Base-by-base conservation (phyloP, 2,888 invertebrate species). In the Eucera pruinosa region DNA sequence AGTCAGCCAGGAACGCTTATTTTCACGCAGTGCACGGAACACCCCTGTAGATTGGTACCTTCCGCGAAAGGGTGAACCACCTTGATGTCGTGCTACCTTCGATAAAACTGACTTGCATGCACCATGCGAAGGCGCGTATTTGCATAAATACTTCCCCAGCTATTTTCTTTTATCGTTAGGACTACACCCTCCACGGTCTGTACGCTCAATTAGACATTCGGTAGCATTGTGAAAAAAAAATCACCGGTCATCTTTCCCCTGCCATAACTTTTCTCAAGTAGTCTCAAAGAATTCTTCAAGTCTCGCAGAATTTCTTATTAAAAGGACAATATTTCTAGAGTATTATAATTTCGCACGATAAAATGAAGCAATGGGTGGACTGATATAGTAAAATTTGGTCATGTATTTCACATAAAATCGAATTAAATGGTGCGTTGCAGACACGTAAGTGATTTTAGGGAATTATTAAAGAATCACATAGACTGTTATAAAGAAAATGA, bases 11-110 rank as follows among this genome's bases (percentile, higher is more conserved):
- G 54, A 36, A 47, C 45, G 54, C 58, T 79, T 64, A 75, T 64
- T 80, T 78, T 54, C 57, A 61, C 61, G 45, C 39, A 55, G 25
- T 25, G 52, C 70, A 67, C 75, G 71, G 66, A 70, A 65, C 83
- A 81, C 81, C 82, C 79, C 80, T 79, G 68, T 69, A 67, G 76
- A 73, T 79, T 86, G 86, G 82, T 79, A 84, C 68, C 81, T 86
- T 83, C 88, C 86, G 78, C 69, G 75, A 66, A 76, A 83, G 80
- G 86, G 86, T 88, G 83, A 88, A 87, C 76, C 82, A 88, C 88
- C 86, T 86, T 77, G 69, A 45, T 69, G 75, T 48, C 70, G 67
- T 80, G 75, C 70, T 52, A 70, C 72, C 75, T 68, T 61, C 70
- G 66, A 78, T 78, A 78, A 67, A 82, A 27, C 64, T 15, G 50